A percentile compares a stretch with the other conserved stretches of the same genome.
Evolutionary conservation across 92 coral and sea anemone genomes (phyloP).

Genomic region (Zoanthus gigantus): DNA sequence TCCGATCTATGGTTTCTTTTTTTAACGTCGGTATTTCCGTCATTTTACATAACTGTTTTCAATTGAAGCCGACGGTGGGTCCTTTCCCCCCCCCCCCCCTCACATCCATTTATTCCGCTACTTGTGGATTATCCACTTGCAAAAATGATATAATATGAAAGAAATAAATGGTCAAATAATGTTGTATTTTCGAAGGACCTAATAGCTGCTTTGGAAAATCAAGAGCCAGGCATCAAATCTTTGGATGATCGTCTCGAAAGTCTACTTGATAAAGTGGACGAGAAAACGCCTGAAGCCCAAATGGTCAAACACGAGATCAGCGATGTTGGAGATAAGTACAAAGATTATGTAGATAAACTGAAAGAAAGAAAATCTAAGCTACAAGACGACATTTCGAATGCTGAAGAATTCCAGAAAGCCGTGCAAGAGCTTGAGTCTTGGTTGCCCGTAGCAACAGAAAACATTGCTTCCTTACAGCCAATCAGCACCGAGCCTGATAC

Average conservation of each 20-base stretch:
- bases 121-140: too few relatives aligned
- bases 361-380: conserved; percentile 78
- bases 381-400: conserved; percentile 81
- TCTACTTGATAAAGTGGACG: conserved; percentile 81
- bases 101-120: too few relatives aligned
- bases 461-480: conserved; percentile 85
- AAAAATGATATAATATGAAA: too few relatives aligned
- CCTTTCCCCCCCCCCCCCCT: too few relatives aligned
- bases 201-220: conserved; percentile 68
- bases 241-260: conserved; percentile 70
- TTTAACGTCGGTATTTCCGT: too few relatives aligned
- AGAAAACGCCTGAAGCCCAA: conserved; percentile 82
- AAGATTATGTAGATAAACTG: conserved; percentile 81
- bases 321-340: conserved; percentile 72
- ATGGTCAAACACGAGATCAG: conserved; percentile 76
- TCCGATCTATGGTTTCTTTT: too few relatives aligned
- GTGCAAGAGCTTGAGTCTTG: conserved; percentile 85
- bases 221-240: conserved; percentile 71
- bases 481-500: conserved; percentile 97
- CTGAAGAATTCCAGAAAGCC: conserved; percentile 85
- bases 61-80: too few relatives aligned
- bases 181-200: conserved; percentile 53
- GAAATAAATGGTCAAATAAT: too few relatives aligned
- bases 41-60: too few relatives aligned
- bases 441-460: conserved; percentile 86